These are phyloP conservation scores for Plagodis pulveraria DNA, from an alignment of 2,888 invertebrate species.

Conservation along the genomic window DNA sequence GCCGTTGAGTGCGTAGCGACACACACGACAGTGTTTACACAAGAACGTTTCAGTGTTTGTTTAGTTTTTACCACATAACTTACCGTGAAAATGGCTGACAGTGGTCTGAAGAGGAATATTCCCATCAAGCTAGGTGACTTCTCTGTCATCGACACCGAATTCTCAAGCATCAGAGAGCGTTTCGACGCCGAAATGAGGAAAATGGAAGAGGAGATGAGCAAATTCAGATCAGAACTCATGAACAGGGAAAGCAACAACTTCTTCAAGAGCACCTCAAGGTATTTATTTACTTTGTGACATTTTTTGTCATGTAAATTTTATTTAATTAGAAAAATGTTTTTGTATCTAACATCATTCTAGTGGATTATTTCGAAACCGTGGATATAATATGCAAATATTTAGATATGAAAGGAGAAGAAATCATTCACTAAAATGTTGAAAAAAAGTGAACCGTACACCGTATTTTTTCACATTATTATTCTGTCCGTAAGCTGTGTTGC, in stretches of 20 bases:
- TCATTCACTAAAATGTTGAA: too few relatives aligned
- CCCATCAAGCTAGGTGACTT: slow-evolving; percentile 97
- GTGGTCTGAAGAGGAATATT: slow-evolving; percentile 94
- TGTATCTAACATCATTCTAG: too few relatives aligned
- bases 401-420: too few relatives aligned
- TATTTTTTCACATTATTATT: slow-evolving; percentile 59
- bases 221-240: slow-evolving; percentile 96
- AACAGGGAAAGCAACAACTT: slow-evolving; percentile 96
- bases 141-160: slow-evolving; percentile 98
- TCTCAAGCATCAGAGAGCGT: slow-evolving; percentile 97
- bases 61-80: slow-evolving; percentile 70
- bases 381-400: too few relatives aligned
- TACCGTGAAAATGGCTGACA: slow-evolving; percentile 90
- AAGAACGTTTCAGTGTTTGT: slow-evolving; percentile 80
- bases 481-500: slow-evolving; percentile 57
- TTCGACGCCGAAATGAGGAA: slow-evolving; percentile 99
- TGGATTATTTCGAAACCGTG: too few relatives aligned
- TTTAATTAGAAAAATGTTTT: neutral
- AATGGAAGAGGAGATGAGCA: slow-evolving; percentile 99
- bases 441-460: neutral
- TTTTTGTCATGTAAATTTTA: slow-evolving; percentile 10
- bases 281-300: slow-evolving; percentile 61
- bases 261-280: slow-evolving; percentile 96
- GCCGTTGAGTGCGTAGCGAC: slow-evolving; percentile 71
- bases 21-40: slow-evolving; percentile 78